phyloP scores from a whole-genome alignment of 2,797 vertebrate species.

The Coccyzus lansbergi region DNA sequence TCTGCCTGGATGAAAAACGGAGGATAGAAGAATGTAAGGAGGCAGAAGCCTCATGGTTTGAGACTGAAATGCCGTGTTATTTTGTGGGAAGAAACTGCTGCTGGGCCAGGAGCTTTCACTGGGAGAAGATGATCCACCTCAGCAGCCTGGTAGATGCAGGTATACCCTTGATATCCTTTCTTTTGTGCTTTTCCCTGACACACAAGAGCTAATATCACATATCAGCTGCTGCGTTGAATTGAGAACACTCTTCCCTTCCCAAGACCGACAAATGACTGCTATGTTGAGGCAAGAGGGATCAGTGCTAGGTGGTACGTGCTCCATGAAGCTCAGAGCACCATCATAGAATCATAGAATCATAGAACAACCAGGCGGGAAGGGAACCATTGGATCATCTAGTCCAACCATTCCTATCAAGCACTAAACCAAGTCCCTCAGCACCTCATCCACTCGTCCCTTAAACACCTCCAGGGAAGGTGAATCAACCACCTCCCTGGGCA shows the following conservation, averaged over 20 bases:
- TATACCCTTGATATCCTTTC: not conserved
- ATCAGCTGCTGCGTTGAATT: not conserved
- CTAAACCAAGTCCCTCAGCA: too few relatives aligned
- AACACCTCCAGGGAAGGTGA: too few relatives aligned
- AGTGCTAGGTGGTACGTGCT: not conserved
- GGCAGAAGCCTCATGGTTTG: not conserved
- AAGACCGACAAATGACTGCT: not conserved
- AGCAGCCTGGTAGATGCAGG: not conserved
- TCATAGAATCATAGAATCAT: too few relatives aligned
- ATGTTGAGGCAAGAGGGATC: not conserved
- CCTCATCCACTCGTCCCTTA: too few relatives aligned
- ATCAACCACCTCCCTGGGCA: too few relatives aligned
- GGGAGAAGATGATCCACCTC: not conserved
- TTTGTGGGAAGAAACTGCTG: not conserved
- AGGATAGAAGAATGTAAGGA: not conserved
- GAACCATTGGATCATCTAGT: too few relatives aligned
- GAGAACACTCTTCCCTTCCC: not conserved
- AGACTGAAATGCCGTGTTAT: not conserved
- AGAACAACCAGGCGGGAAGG: too few relatives aligned
- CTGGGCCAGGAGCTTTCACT: not conserved
- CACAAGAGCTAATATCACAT: not conserved
- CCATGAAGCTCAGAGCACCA: rapidly evolving
- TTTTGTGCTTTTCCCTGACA: not conserved
- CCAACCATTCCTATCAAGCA: too few relatives aligned
- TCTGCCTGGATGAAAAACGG: not conserved